phyloP scores from a whole-genome alignment of 2,797 vertebrate species.

The Gymnodraco acuticeps region DNA sequence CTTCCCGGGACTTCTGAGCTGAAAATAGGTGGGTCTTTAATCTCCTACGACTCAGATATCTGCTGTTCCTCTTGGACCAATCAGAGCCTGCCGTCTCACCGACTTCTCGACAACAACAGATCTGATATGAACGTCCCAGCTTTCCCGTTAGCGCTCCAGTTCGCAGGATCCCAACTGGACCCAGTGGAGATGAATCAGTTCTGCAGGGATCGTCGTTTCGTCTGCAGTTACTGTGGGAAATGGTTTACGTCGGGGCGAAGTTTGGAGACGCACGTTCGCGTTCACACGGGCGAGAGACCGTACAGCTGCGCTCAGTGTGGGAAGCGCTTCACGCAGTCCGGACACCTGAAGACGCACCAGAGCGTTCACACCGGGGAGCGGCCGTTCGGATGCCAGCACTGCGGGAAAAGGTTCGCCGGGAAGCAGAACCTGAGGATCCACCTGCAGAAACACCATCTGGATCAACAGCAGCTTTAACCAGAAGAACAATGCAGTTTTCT shows the following conservation, averaged over 20 bases:
- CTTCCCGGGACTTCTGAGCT: slow-evolving; percentile 33
- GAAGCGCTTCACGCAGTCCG: slow-evolving; percentile 82
- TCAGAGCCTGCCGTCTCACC: slow-evolving; percentile 28
- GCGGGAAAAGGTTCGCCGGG: slow-evolving; percentile 79
- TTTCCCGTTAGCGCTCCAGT: slow-evolving; percentile 49
- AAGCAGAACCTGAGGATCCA: slow-evolving; percentile 82
- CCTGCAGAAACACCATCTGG: slow-evolving; percentile 75
- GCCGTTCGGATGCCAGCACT: slow-evolving; percentile 75
- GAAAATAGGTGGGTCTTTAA: slow-evolving; percentile 32
- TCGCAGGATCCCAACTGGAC: slow-evolving; percentile 50
- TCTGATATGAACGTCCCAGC: background rate
- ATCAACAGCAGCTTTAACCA: background rate
- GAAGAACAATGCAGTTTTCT: no score
- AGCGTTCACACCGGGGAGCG: slow-evolving; percentile 82
- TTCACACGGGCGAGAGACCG: slow-evolving; percentile 82
- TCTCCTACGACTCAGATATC: slow-evolving; percentile 54
- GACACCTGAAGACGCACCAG: slow-evolving; percentile 84
- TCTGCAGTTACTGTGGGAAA: slow-evolving; percentile 80
- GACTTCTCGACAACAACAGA: slow-evolving; percentile 53
- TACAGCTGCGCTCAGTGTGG: slow-evolving; percentile 83
- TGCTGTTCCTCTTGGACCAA: slow-evolving; percentile 57
- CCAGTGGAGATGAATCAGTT: slow-evolving; percentile 56
- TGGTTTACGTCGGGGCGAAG: slow-evolving; percentile 77
- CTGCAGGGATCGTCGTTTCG: slow-evolving; percentile 73
- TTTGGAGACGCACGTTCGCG: slow-evolving; percentile 80